A percentile compares a stretch with the other conserved stretches of the same genome.
These are phyloP conservation scores for Drosophila falleni DNA, from an alignment of 2,888 invertebrate genomes.

Conservation along the genomic window DNA sequence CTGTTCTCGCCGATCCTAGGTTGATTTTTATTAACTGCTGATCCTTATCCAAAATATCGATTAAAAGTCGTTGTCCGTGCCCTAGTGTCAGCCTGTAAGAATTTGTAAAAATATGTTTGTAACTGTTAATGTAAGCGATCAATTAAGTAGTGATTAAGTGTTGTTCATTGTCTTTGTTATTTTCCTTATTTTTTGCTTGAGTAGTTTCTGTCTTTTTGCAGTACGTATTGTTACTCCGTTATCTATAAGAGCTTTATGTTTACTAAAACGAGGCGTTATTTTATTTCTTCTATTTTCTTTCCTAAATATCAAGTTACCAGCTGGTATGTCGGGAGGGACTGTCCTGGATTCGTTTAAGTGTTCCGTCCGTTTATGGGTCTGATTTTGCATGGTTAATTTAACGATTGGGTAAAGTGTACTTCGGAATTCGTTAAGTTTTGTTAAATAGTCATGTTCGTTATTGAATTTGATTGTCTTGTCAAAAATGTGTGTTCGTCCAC, in stretches of 20 bases:
- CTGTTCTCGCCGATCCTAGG: neutral
- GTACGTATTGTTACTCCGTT: neutral
- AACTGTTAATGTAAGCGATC: too few species aligned
- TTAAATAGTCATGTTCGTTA: slow-evolving; percentile 29
- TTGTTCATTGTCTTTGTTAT: neutral
- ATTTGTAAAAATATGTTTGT: too few species aligned
- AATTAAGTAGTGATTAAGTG: neutral
- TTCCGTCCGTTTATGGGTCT: neutral
- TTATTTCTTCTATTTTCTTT: neutral
- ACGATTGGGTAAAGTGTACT: slow-evolving; percentile 4
- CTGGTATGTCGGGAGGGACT: neutral
- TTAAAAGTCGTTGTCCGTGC: neutral
- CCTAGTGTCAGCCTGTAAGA: neutral
- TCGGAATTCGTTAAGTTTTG: slow-evolving; percentile 21
- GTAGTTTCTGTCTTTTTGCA: neutral
- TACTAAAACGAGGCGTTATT: neutral
- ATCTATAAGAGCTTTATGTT: neutral
- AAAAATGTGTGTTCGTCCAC: slow-evolving; percentile 41
- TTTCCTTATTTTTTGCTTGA: neutral
- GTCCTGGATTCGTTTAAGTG: neutral
- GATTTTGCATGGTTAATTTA: neutral
- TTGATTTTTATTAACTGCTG: neutral
- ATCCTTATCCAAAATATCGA: neutral
- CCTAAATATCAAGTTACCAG: neutral
- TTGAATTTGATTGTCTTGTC: slow-evolving; percentile 18